Evolutionary conservation across 2,888 invertebrate genomes (phyloP).

Genomic region (Microctonus hyperodae): DNA sequence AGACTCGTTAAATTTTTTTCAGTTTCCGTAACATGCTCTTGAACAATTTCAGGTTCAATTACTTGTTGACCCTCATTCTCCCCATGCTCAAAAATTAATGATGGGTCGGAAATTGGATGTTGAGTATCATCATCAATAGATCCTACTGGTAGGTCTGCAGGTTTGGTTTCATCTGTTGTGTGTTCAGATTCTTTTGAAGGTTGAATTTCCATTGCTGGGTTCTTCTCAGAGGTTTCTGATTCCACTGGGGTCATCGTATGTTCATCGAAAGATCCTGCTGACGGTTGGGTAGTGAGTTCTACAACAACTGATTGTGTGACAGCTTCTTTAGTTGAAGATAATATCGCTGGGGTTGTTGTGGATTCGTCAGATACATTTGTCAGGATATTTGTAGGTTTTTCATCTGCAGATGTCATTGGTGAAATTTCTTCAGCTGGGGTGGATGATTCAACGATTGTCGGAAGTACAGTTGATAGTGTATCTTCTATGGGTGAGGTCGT

Average conservation of each 20-base stretch:
- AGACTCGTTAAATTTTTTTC: conserved; percentile 17
- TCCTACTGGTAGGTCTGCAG: not conserved
- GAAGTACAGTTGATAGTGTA: not conserved
- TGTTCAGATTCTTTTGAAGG: conserved; percentile 15
- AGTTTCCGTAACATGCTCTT: conserved; percentile 42
- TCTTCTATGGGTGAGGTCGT: conserved; percentile 2
- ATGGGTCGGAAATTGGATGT: conserved; percentile 22
- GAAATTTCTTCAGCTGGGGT: conserved; percentile 27
- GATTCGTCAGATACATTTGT: conserved; percentile 27
- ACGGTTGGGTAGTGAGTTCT: conserved; percentile 31
- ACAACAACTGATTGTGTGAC: conserved; percentile 25
- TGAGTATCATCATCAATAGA: conserved; percentile 12
- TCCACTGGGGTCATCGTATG: not conserved
- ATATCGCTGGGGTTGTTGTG: conserved; percentile 18
- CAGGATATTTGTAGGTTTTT: conserved; percentile 29
- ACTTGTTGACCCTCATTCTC: conserved; percentile 42
- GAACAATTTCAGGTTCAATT: conserved; percentile 40
- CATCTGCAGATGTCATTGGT: conserved; percentile 28
- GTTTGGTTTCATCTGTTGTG: not conserved
- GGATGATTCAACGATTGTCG: conserved; percentile 24
- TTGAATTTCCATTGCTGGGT: conserved; percentile 8
- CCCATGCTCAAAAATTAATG: conserved; percentile 25
- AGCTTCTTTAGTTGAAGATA: conserved; percentile 22
- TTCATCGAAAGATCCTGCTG: conserved; percentile 6
- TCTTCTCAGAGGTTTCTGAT: conserved; percentile 10